Base-by-base conservation (phyloP, 2,888 invertebrate species). In the Caenorhabditis sp. region DNA sequence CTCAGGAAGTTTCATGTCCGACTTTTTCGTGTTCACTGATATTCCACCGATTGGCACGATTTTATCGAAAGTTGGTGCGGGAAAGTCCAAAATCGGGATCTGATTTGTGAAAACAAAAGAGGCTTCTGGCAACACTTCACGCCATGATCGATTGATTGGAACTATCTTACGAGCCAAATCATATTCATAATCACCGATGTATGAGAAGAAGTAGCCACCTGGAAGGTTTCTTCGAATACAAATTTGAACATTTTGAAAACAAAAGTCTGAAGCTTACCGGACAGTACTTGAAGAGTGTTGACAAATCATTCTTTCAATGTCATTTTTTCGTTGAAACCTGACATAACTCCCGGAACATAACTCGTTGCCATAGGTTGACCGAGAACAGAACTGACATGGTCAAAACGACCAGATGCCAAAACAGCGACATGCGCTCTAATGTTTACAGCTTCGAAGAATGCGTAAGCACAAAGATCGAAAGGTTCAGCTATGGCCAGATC, bases 81-180 rank as follows among this genome's bases (percentile, higher is more conserved):
- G 78, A 60, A 81, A 81, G 49, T 81, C 79, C 36, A 81, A 24
- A 5, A 77, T 31, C 2, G 77, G 76, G 50, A 79, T 75, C 14
- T 73, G 60, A 71, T 76, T 81, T 21, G 77, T 70, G 24, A 79
- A 59, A 17, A 76, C 19, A 62, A 74, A 74, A 0, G 77, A 69
- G 14, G 76, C 66, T 26, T 75, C 70, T 21, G 81, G 62, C 0
- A 76, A 51, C 6, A 58, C 59, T 59, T 76, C 70, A 58, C 57
- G 31, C 57, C 57, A 58, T 12, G 57, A 58, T 21, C 57, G 62
- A 1, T 58, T 51, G 14, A 31, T 60, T 61, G 58, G 60, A 62
- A 66, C 36, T 43, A 62, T n/a, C 53, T 3, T 36, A 58, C 64
- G 58, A 65, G 10, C 36, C 1, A 24, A 2, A 24, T 59, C 59